These are phyloP conservation scores for Erpetoichthys calabaricus DNA, from an alignment of 2,797 vertebrate species.

Conservation along the genomic window DNA sequence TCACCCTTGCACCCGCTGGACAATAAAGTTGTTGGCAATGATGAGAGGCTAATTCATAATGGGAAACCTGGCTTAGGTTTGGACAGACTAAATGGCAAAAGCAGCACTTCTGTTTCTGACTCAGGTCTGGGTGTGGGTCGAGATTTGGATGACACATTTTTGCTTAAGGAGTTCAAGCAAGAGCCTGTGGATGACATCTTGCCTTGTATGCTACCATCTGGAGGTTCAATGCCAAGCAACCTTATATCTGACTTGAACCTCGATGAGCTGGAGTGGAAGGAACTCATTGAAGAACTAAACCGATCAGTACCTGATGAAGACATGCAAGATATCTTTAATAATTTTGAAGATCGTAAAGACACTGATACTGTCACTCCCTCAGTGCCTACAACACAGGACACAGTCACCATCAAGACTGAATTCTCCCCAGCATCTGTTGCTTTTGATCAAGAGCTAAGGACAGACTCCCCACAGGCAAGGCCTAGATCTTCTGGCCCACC, in stretches of 20 bases:
- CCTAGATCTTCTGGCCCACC: conserved; percentile 60
- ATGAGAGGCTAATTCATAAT: conserved; percentile 50
- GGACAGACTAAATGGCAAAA: conserved; percentile 47
- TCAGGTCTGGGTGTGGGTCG: conserved; percentile 42
- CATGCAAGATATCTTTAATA: conserved; percentile 91
- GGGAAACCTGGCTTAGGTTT: conserved; percentile 48
- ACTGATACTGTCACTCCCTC: conserved; percentile 47
- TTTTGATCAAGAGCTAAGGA: conserved; percentile 71
- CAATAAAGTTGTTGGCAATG: conserved; percentile 48
- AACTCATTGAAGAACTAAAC: conserved; percentile 94
- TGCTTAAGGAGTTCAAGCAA: conserved; percentile 85
- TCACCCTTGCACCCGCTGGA: conserved; percentile 66
- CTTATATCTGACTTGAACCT: conserved; percentile 91
- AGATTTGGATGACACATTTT: conserved; percentile 52
- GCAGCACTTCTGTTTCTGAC: conserved; percentile 37
- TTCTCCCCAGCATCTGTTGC: conserved; percentile 69
- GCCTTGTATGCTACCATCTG: conserved; percentile 72
- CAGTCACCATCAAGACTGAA: conserved; percentile 72
- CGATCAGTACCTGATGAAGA: conserved; percentile 84
- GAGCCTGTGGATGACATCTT: conserved; percentile 81
- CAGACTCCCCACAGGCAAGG: conserved; percentile 68
- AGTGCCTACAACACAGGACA: conserved; percentile 53
- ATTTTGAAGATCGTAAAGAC: conserved; percentile 89
- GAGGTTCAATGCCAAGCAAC: conserved; percentile 64
- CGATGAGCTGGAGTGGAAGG: conserved; percentile 93